Base-by-base conservation (phyloP, 2,888 invertebrate genomes). In the Acanthosoma haemorrhoidale region DNA sequence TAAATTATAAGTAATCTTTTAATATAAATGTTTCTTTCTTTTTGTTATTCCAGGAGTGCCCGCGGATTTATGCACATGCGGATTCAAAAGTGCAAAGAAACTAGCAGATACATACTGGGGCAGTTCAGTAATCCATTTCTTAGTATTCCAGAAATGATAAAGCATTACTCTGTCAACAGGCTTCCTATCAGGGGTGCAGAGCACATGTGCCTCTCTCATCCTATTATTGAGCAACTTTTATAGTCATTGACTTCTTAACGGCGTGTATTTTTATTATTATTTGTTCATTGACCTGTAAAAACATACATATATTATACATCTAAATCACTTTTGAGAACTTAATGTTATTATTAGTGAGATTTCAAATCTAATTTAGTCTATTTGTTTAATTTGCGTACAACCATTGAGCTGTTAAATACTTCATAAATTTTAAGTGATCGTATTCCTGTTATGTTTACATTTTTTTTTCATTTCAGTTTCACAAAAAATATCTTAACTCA, bases 21-120 rank as follows among this genome's bases (percentile, higher is more conserved):
- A 38, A 21, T 21, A 43, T 43, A 43, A n/a, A n/a, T n/a, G n/a
- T n/a, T n/a, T n/a, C n/a, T 11, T 18, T n/a, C 21, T 4, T 18
- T 58, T 36, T 34, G 36, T 34, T 69, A 18, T 38, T 67, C 6
- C 81, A 96, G 96, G 82, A 95, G 96, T 79, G 91, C 93, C 68
- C 87, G 92, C 78, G 95, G 96, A 63, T 96, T 94, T 78, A 96
- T 97, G 92, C 96, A 97, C 80, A 94, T 97, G 91, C 88, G 95
- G 76, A 96, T 97, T 74, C 92, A 92, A 79, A 88, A 88, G 76
- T 71, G 73, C 18, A 86, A 87, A 77, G 82, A 82, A 13, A 83
- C 86, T 13, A 91, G 91, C 71, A 89, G 90, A 71, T 96, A 90
- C 80, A 93, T 95, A 68, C 82, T 97, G 76, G 96, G 96, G 4